A percentile compares a stretch with the other conserved stretches of the same genome.
Evolutionary conservation across 2,113 vertebrate species (phyloP).

Genomic region (Lophochroa leadbeateri): DNA sequence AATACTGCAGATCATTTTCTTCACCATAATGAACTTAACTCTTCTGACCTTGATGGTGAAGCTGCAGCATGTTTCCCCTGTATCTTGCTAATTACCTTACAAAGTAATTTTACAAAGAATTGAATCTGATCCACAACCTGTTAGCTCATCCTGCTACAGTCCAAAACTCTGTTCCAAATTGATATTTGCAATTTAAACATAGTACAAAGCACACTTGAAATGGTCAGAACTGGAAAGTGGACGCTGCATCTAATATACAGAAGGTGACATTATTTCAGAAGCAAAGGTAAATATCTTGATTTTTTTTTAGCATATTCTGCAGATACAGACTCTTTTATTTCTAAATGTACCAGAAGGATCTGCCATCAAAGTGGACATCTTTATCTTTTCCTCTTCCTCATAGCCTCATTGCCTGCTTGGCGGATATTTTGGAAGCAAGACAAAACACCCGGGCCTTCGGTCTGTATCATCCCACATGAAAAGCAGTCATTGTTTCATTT

Average conservation of each 20-base stretch:
- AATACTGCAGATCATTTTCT: background rate
- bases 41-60: slow-evolving; percentile 6
- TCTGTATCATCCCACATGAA: background rate
- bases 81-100: background rate
- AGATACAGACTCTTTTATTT: background rate
- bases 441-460: background rate
- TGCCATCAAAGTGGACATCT: background rate
- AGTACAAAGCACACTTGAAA: background rate
- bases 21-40: background rate
- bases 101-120: background rate
- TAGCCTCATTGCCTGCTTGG: background rate
- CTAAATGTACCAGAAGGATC: background rate
- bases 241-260: background rate
- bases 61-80: background rate
- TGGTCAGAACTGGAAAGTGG: background rate
- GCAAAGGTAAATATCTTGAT: background rate
- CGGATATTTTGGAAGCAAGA: background rate
- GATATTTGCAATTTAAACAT: background rate
- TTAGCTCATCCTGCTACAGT: background rate
- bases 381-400: background rate
- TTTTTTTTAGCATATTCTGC: background rate
- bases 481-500: background rate
- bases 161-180: background rate
- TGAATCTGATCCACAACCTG: background rate
- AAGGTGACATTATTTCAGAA: background rate